Base-by-base conservation (phyloP, 2,797 vertebrate genomes). In the Labroides dimidiatus region DNA sequence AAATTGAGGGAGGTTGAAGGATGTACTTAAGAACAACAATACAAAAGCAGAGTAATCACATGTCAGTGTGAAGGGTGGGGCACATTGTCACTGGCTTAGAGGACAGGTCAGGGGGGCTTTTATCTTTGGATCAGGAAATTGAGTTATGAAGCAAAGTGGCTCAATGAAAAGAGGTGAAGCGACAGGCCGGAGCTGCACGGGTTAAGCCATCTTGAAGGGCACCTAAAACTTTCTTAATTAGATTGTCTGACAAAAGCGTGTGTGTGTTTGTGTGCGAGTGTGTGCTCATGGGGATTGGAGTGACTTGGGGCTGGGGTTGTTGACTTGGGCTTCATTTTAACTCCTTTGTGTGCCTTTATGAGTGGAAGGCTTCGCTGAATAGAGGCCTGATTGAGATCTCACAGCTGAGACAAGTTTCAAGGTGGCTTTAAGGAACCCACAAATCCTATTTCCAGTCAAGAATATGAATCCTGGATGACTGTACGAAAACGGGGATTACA, bases 221-320 rank as follows among this genome's bases (percentile, higher is more conserved):
- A 87, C 80, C 71, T 75, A 43, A 76, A 78, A 72, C 69, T 77
- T 85, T 78, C 72, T 69, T 90, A 87, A 91, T 89, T 86, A 82
- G 78, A 87, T 84, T 75, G 75, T 43, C 50, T 58, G 50, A 82
- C 77, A 77, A 82, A 73, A 81, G 69, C 64, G 57, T 20, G 49
- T 45, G 56, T 50, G 57, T 53, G 58, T 45, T 45, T 63, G 51
- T 64, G 30, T 1, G 7, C 5, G 30, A 33, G 62, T 68, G 56
- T 49, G 66, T 64, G 50, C 45, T 41, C 52, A 49, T 55, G 49
- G 43, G 39, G 36, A 14, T 67, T 36, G 15, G 69, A 71, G 72
- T 33, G 60, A 51, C 17, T 2, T 30, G 45, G 30, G 62, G 64
- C 1, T 39, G 45, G 37, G 62, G 64, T 77, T 63, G 66, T 78